Base-by-base conservation (phyloP, 2,797 vertebrate species). In the Coendou prehensilis region DNA sequence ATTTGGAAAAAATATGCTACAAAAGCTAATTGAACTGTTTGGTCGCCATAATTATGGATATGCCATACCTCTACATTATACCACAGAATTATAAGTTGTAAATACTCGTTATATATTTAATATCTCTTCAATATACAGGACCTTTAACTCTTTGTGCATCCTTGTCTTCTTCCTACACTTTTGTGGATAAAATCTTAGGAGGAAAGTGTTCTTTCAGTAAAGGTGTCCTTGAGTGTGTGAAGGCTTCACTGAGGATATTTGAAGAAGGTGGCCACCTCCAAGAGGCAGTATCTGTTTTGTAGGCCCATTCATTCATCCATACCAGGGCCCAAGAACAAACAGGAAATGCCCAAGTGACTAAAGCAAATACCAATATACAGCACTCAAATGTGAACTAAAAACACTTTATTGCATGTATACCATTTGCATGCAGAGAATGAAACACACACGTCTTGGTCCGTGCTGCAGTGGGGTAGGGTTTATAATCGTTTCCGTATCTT, bases 71-170 rank as follows among this genome's bases (percentile, higher is more conserved):
- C 13, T 61, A n/a, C 9, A 5, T 78, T 85, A 33, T 54, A 86
- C 6, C 6, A 18, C 84, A 54, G 76, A 81, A 88, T 93, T 95
- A 63, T 7, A 47, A 33, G 22, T 50, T n/a, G 33, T 47, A 93
- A 95, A 90, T 4, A 80, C 0, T 61, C 3, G 20, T 37, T 47
- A 63, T 3, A 18, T 67, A 61, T 56, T 87, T 79, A 82, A 9
- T 17, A 33, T 63, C 22, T 78, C 3, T 76, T 89, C 26, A 56
- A 73, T 13, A 75, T 14, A 20, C 9, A 89, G 30, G 1, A 73
- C 7, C 1, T 75, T 50, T 93, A 6, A 67, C 17, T 80, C 2
- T 3, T n/a, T 50, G 4, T 28, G 6, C 13, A 11, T 2, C 41
- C 1, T 47, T 88, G 15, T 84, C 9, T 75, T 93, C 20, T 13